Conservation (phyloP, 2,888 invertebrate genomes). For the Agrilus mali region DNA sequence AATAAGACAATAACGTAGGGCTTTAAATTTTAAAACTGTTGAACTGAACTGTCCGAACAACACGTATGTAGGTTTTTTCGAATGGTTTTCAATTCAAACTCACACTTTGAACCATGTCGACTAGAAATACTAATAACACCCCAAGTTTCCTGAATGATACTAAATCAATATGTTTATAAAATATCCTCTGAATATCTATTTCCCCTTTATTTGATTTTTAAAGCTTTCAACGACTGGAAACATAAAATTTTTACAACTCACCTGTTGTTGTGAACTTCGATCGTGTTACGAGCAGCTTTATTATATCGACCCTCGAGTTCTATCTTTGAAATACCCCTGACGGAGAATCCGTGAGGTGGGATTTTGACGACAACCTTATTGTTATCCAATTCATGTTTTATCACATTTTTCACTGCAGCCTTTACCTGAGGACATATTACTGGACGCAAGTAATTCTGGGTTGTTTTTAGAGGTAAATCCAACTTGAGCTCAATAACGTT, state of each 20-base stretch:
- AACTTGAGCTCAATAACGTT: slow-evolving; percentile 63
- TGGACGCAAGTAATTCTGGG: slow-evolving; percentile 60
- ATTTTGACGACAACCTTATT: slow-evolving; percentile 28
- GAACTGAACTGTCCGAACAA: too few species aligned
- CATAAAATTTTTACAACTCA: slow-evolving; percentile 12
- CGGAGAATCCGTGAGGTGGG: slow-evolving; percentile 27
- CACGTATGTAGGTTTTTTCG: too few species aligned
- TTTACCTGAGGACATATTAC: slow-evolving; percentile 59
- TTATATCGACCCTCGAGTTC: slow-evolving; percentile 33
- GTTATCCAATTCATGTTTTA: slow-evolving; percentile 34
- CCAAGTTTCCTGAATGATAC: too few species aligned
- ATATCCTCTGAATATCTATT: too few species aligned
- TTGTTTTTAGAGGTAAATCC: slow-evolving; percentile 65
- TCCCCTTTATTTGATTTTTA: not conserved
- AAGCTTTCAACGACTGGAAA: slow-evolving; percentile 1
- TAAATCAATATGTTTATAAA: too few species aligned
- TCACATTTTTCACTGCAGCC: slow-evolving; percentile 49
- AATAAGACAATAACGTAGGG: too few species aligned
- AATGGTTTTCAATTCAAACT: too few species aligned
- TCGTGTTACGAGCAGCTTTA: slow-evolving; percentile 29
- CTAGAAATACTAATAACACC: too few species aligned
- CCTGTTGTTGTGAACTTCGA: slow-evolving; percentile 31
- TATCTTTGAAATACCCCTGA: slow-evolving; percentile 26
- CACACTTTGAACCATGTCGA: too few species aligned
- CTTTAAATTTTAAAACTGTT: too few species aligned